phyloP scores from a whole-genome alignment of 1,140 invertebrate genomes.

The Watersipora subatra region DNA sequence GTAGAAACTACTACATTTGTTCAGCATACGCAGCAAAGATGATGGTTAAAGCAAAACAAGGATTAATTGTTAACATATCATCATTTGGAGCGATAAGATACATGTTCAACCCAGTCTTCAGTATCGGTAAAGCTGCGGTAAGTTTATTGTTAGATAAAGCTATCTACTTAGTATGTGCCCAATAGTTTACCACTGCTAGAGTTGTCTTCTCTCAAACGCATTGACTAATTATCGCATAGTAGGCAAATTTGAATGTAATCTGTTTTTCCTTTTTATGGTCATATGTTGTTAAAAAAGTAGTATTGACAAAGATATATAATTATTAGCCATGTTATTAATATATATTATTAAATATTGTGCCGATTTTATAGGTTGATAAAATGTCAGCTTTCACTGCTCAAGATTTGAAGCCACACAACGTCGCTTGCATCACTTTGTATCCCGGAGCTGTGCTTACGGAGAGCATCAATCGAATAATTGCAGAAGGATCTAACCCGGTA shows the following conservation, averaged over 20 bases:
- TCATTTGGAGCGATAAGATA: slow-evolving; percentile 41
- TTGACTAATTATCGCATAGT: no score
- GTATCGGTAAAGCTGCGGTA: slow-evolving; percentile 39
- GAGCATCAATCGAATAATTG: not conserved
- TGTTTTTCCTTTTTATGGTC: no score
- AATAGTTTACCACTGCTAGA: no score
- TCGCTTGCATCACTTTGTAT: slow-evolving; percentile 7
- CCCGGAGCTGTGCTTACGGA: slow-evolving; percentile 11
- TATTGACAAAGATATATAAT: no score
- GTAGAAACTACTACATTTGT: slow-evolving; percentile 41
- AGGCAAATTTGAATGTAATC: no score
- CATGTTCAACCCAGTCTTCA: slow-evolving; percentile 39
- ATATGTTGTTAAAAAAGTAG: no score
- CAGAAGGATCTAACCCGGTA: no score
- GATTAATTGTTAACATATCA: slow-evolving; percentile 42
- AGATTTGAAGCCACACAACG: slow-evolving; percentile 1
- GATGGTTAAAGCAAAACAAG: slow-evolving; percentile 37
- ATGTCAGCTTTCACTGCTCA: not conserved
- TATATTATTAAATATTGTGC: no score
- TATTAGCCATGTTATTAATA: no score
- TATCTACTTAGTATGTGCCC: no score
- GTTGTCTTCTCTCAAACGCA: no score
- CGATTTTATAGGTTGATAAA: slow-evolving; percentile 7
- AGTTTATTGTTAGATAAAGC: no score
- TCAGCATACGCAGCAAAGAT: slow-evolving; percentile 36